Evolutionary conservation across 2,888 invertebrate species (phyloP), one percentile per base, ranked within the genome.

Genomic region (Ischnus inquisitorius): DNA sequence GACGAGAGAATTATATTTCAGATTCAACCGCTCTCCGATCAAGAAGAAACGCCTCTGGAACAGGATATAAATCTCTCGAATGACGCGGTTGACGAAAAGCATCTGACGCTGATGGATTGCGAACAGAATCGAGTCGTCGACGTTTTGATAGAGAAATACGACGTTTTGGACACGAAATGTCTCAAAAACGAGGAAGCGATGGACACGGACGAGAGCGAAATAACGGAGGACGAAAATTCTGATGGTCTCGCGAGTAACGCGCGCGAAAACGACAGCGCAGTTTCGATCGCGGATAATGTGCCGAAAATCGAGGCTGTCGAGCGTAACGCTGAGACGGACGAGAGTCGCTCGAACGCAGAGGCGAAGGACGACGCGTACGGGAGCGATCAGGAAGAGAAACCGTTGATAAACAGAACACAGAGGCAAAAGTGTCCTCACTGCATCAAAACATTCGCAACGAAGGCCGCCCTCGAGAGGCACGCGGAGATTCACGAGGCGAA

Each of bases 371-470:
- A 85, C 51, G 60, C 28, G n/a, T 72, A 83, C 68, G 85, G 85
- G 28, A 87, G 85, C 19, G 88, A 91, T 19, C 90, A 91, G 25
- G 92, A 90, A 39, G 91, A 92, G 60, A 92, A 88, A 67, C 90
- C 92, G 12, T 76, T 91, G 25, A 91, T 91, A 83, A 81, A 84
- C 1, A 86, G 91, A 84, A 90, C 90, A 4, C 87, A 84, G 54
- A 87, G 91, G 72, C 86, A 89, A 51, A 92, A 90, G 51, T 92
- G 92, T 85, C 74, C 84, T 3, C 87, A 90, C 19, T 92, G 92
- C 75, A 88, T 90, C 41, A 92, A 91, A 77, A 89, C 90, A 5
- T 92, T 92, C 74, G 83, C 86, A 3, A 90, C 90, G 8, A 88
- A 88, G 65, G 60, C 86, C 0, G 88, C 89, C 1, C 82, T 92